Evolutionary conservation across 2,113 vertebrate species (phyloP).

Genomic region (Erythrocercus mccallii): DNA sequence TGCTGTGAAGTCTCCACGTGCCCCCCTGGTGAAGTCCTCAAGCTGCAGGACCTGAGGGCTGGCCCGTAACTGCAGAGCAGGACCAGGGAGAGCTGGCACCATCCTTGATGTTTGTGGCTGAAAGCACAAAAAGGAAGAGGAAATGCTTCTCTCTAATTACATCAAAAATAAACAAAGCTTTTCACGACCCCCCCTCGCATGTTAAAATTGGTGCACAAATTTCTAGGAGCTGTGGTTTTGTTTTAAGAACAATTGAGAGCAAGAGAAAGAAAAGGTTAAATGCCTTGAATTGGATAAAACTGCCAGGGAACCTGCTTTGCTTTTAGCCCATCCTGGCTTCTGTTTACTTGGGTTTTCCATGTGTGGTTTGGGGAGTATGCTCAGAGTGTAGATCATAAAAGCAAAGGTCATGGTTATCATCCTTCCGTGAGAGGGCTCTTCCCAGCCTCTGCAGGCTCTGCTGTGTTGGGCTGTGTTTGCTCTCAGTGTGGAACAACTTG

Average conservation of each 20-base stretch:
- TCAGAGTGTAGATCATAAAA: not conserved
- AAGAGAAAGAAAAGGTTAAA: not conserved
- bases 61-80: not conserved
- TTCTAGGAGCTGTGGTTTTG: not conserved
- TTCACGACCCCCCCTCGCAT: not conserved
- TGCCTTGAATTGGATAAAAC: not conserved
- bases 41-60: not conserved
- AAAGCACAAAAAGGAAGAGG: not conserved
- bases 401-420: not conserved
- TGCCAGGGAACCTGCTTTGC: not conserved
- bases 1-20: not conserved
- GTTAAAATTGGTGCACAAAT: not conserved
- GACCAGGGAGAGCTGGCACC: not conserved
- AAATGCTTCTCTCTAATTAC: not conserved
- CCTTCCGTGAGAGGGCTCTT: not conserved
- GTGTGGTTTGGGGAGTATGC: not conserved
- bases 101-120: not conserved
- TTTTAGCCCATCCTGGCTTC: not conserved
- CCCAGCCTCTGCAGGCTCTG: not conserved
- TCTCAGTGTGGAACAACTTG: not conserved
- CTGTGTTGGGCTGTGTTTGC: not conserved
- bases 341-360: not conserved
- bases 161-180: not conserved
- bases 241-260: not conserved
- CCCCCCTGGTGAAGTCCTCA: accelerated